Base-by-base conservation (phyloP, 2,888 invertebrate species). In the Hydroisotoma schaefferi region DNA sequence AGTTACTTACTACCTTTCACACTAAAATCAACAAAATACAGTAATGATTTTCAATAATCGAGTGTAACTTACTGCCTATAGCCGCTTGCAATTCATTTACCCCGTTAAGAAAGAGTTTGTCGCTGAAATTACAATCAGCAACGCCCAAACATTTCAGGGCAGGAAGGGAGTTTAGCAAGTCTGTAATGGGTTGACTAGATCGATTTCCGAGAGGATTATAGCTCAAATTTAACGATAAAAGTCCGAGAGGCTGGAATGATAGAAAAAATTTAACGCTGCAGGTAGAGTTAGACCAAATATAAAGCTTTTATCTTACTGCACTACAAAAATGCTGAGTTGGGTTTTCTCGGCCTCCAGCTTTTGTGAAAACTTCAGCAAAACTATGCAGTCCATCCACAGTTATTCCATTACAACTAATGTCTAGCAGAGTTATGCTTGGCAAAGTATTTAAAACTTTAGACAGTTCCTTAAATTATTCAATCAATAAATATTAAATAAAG, bases 341-440 rank as follows among this genome's bases (percentile, higher is more conserved):
- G 15, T 15, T 33, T 15, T 33, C 33, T 8, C 8, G 8, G 33
- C 15, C 33, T 33, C 33, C 33, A 33, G 55, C 18, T 48, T 55
- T 46, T 8, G 18, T 29, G 51, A 68, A 67, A 15, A 48, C 59
- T 52, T 67, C 63, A 6, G 38, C 44, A 8, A 71, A 61, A 33
- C 33, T 15, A 10, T 15, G 12, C 5, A 47, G 8, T 4, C 66
- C 60, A 15, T 49, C 44, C 22, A 29, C 38, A 5, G 68, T 69
- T 3, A 72, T 63, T 46, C 68, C 70, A 54, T 72, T 72, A n/a
- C 59, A 61, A 26, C 67, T 68, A 1, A 72, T 10, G 40, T 71
- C 60, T 1, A 72, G 51, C 8, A 56, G 48, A 1, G 33, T 51
- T 15, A 71, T 55, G 6, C 48, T 49, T 15, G 69, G 56, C 10